phyloP scores from a whole-genome alignment of 2,797 vertebrate genomes.

The Benthosema pterotum region DNA sequence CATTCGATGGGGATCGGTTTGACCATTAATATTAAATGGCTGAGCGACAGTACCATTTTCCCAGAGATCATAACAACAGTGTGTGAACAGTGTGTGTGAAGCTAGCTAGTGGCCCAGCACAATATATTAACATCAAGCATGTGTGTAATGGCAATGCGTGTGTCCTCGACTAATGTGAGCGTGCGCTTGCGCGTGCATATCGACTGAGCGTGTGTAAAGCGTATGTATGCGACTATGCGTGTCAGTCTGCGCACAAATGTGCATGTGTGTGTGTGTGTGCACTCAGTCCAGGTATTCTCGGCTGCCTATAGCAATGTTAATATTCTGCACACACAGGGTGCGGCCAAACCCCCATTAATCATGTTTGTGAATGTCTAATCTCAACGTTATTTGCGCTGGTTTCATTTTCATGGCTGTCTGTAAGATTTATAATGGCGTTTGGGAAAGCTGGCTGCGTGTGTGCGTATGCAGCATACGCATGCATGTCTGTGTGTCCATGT shows the following conservation, averaged over 20 bases:
- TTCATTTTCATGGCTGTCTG: conserved; percentile 84
- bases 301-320: conserved; percentile 70
- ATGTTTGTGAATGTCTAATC: conserved; percentile 86
- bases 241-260: neutral
- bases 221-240: conserved; percentile 9
- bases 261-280: conserved; percentile 33
- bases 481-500: neutral
- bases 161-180: no score
- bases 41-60: conserved; percentile 20
- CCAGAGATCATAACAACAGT: conserved; percentile 33
- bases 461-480: conserved; percentile 9
- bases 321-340: conserved; percentile 77
- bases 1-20: conserved; percentile 17
- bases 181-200: neutral
- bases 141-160: neutral
- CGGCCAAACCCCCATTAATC: conserved; percentile 79
- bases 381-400: conserved; percentile 80
- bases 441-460: conserved; percentile 45
- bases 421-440: conserved; percentile 82
- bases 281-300: conserved; percentile 57
- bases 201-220: neutral
- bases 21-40: conserved; percentile 30
- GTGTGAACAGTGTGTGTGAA: conserved; percentile 26
- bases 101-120: conserved; percentile 18
- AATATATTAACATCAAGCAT: conserved; percentile 37